Conservation (phyloP, 2,888 invertebrate genomes). For the Ashinkailepas kermadecensis region DNA sequence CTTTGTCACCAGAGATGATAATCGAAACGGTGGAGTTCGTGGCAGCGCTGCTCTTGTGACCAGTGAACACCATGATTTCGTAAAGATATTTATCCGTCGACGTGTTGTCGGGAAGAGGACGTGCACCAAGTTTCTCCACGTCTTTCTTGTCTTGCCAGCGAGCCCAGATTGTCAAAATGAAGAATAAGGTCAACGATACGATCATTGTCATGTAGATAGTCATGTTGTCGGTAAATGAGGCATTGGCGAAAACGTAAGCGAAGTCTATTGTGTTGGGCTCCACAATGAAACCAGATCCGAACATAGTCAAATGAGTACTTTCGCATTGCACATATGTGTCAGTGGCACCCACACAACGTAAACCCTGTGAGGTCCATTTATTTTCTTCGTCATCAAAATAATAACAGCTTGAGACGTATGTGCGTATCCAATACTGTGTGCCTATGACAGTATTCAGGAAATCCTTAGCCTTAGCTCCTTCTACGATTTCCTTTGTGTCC, state of each 20-base stretch:
- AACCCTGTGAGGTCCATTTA: slow-evolving; percentile 39
- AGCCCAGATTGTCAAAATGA: slow-evolving; percentile 43
- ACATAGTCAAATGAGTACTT: slow-evolving; percentile 43
- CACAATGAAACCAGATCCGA: slow-evolving; percentile 45
- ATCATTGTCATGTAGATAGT: slow-evolving; percentile 46
- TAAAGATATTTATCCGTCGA: slow-evolving; percentile 40
- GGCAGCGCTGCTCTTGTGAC: slow-evolving; percentile 37
- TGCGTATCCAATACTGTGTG: slow-evolving; percentile 40
- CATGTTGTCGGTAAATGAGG: slow-evolving; percentile 44
- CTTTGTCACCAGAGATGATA: slow-evolving; percentile 39
- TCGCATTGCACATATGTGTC: slow-evolving; percentile 28
- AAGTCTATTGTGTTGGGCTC: slow-evolving; percentile 47
- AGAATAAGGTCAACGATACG: slow-evolving; percentile 40
- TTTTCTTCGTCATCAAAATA: slow-evolving; percentile 38
- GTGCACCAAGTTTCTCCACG: slow-evolving; percentile 37
- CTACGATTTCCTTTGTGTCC: slow-evolving; percentile 23
- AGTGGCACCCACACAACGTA: slow-evolving; percentile 25
- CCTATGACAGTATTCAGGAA: slow-evolving; percentile 37
- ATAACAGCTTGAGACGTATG: slow-evolving; percentile 41
- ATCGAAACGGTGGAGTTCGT: slow-evolving; percentile 40
- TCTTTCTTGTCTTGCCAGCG: slow-evolving; percentile 42
- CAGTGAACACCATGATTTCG: slow-evolving; percentile 41
- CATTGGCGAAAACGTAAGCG: slow-evolving; percentile 44
- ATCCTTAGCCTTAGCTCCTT: slow-evolving; percentile 30
- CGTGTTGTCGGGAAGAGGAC: slow-evolving; percentile 41